These are phyloP conservation scores for Sipha maydis DNA, from an alignment of 2,888 invertebrate species.

Conservation along the genomic window DNA sequence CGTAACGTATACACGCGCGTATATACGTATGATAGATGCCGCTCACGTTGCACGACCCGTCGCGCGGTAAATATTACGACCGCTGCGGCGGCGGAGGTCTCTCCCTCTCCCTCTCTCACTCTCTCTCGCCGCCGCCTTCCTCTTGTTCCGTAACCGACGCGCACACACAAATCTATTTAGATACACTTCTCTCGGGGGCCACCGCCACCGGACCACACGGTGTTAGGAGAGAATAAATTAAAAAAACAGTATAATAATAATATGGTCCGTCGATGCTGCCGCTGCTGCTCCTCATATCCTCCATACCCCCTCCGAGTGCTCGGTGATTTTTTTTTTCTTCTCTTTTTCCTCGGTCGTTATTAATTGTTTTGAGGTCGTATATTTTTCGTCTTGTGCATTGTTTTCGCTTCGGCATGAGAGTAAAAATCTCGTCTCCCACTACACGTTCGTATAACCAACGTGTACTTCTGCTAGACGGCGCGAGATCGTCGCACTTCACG, in stretches of 20 bases:
- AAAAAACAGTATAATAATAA: slow-evolving; percentile 49
- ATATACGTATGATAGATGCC: slow-evolving; percentile 55
- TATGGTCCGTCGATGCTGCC: background rate
- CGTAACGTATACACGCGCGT: background rate
- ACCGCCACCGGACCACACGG: slow-evolving; percentile 55
- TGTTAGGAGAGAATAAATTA: slow-evolving; percentile 54
- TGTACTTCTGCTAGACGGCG: background rate
- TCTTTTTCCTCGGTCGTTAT: background rate
- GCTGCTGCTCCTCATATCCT: background rate
- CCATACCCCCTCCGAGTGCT: background rate
- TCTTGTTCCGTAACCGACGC: background rate
- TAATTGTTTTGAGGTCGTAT: slow-evolving; percentile 33
- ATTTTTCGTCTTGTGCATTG: slow-evolving; percentile 16
- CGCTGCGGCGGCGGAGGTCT: background rate
- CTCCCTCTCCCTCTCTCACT: background rate
- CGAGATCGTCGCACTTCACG: too few relatives aligned
- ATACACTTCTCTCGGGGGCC: slow-evolving; percentile 51
- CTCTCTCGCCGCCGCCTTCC: background rate
- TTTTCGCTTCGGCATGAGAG: background rate
- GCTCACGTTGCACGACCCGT: slow-evolving; percentile 58
- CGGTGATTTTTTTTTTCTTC: background rate
- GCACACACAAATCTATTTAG: slow-evolving; percentile 53
- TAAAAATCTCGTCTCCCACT: background rate
- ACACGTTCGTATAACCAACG: background rate
- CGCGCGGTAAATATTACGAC: slow-evolving; percentile 37